A percentile compares a stretch with the other conserved stretches of the same genome.
These are phyloP conservation scores for Agrotis segetum DNA, from an alignment of 2,888 invertebrate genomes.

Conservation along the genomic window DNA sequence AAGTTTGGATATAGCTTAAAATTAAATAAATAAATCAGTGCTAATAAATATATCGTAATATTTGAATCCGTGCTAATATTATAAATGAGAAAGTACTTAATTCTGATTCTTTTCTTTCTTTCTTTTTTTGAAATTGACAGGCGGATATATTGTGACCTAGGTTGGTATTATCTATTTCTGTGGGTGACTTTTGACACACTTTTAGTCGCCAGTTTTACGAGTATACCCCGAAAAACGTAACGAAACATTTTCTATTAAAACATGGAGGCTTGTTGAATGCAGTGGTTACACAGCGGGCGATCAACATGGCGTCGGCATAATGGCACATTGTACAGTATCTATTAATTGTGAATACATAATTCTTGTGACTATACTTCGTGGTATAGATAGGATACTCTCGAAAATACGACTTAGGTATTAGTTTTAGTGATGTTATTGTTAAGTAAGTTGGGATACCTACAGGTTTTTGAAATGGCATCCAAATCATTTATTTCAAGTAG, in stretches of 20 bases:
- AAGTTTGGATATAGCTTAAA: no score
- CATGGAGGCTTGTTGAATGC: constrained; percentile 28
- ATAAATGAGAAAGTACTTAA: no score
- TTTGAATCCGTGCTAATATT: no score
- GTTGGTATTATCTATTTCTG: no score
- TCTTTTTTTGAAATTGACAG: no score
- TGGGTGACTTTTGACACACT: no score
- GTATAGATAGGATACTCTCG: not conserved
- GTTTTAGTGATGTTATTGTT: not conserved
- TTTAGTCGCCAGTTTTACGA: not conserved
- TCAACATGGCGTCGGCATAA: constrained; percentile 60
- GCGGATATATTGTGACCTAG: no score
- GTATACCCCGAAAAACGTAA: not conserved
- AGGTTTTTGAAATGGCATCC: no score
- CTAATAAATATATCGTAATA: no score
- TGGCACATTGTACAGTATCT: constrained; percentile 53
- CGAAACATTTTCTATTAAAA: constrained; percentile 17
- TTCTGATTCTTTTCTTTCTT: no score
- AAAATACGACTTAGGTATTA: accelerated
- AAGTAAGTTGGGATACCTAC: not conserved
- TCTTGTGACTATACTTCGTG: constrained; percentile 19
- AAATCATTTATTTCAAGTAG: no score
- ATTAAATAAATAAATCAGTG: no score
- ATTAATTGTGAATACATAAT: constrained; percentile 63
- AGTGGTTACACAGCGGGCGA: constrained; percentile 58